A percentile compares a stretch with the other conserved stretches of the same genome.
Evolutionary conservation across 2,888 invertebrate genomes (phyloP).

Genomic region (Hirtodrosophila cameraria): DNA sequence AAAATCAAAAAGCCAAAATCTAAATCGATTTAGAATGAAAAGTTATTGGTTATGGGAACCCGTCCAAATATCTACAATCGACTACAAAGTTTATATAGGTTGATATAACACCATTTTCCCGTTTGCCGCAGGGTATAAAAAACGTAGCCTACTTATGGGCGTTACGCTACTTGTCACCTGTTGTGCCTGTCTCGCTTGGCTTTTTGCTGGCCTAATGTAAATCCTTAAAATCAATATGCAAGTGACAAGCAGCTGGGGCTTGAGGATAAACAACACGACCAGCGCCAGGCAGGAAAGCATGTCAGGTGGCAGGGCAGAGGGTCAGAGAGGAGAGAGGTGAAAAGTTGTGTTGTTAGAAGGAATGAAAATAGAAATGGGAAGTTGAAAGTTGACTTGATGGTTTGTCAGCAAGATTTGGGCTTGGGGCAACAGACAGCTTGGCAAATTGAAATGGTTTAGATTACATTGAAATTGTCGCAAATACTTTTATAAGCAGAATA

Average conservation of each 20-base stretch:
- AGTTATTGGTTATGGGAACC: too few species aligned
- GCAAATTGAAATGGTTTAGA: conserved; percentile 72
- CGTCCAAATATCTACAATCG: too few species aligned
- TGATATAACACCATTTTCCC: background rate
- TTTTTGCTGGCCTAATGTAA: conserved; percentile 45
- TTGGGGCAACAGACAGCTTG: conserved; percentile 66
- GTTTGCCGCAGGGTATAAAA: conserved; percentile 16
- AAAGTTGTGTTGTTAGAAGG: background rate
- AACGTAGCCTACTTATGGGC: conserved; percentile 46
- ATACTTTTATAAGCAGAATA: conserved; percentile 8
- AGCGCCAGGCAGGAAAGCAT: background rate
- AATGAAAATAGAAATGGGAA: conserved; percentile 13
- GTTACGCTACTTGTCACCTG: conserved; percentile 39
- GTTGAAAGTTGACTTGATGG: conserved; percentile 34
- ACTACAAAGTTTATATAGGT: background rate
- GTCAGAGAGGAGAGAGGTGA: background rate
- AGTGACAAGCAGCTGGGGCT: conserved; percentile 53
- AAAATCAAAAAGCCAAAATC: too few species aligned
- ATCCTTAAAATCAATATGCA: conserved; percentile 76
- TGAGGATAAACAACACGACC: conserved; percentile 25
- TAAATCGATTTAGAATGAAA: too few species aligned
- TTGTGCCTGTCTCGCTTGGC: conserved; percentile 30
- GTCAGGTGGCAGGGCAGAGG: conserved; percentile 9
- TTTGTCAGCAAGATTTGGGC: conserved; percentile 46
- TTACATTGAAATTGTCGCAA: conserved; percentile 57